These are phyloP conservation scores for Ispidina picta DNA, from an alignment of 2,797 vertebrate genomes.

Conservation along the genomic window DNA sequence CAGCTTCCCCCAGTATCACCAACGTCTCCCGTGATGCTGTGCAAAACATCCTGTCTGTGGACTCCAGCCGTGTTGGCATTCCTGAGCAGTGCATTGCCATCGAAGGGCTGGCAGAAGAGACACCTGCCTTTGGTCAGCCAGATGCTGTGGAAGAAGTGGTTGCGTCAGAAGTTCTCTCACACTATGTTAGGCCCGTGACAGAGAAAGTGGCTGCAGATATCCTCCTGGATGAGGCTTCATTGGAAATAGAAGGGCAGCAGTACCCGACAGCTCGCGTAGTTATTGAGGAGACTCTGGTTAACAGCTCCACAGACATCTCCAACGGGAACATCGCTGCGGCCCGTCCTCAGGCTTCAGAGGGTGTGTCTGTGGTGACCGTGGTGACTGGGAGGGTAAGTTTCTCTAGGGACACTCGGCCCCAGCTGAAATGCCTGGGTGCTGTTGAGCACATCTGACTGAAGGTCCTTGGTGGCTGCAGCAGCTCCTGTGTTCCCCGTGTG, in stretches of 20 bases:
- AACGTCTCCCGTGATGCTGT: constrained; percentile 68
- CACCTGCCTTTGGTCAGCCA: constrained; percentile 62
- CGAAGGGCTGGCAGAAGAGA: constrained; percentile 80
- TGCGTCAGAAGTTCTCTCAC: constrained; percentile 75
- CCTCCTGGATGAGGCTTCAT: constrained; percentile 80
- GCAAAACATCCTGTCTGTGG: constrained; percentile 53
- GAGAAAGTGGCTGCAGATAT: constrained; percentile 74
- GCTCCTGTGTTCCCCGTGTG: too few species aligned
- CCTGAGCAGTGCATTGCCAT: constrained; percentile 83
- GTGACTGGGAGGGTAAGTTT: constrained; percentile 79
- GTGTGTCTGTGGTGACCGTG: constrained; percentile 79
- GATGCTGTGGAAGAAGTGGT: constrained; percentile 71
- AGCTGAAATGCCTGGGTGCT: not conserved
- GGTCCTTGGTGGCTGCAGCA: not conserved
- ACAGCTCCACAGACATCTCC: constrained; percentile 57
- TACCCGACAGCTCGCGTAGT: constrained; percentile 79
- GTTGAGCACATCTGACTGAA: not conserved
- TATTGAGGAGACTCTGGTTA: constrained; percentile 79
- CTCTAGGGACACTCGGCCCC: not conserved
- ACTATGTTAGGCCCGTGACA: constrained; percentile 47
- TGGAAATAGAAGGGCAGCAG: constrained; percentile 73
- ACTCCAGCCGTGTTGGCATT: constrained; percentile 77
- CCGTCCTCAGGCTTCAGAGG: constrained; percentile 72
- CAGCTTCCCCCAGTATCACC: constrained; percentile 36
- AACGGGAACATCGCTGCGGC: constrained; percentile 55